Base-by-base conservation (phyloP, 2,888 invertebrate species). In the Saturnia japonica region DNA sequence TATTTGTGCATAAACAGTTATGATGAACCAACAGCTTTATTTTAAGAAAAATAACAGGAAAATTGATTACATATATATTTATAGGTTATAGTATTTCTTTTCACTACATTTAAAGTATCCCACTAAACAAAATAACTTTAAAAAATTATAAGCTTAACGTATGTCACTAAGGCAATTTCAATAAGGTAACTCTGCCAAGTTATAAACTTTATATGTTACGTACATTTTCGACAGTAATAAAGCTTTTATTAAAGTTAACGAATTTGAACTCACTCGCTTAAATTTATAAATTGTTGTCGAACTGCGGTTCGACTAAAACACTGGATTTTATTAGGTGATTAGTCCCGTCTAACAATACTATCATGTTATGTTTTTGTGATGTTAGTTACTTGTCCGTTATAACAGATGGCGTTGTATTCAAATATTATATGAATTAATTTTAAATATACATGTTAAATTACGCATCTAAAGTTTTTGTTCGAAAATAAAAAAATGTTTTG, bases 1-100 rank as follows among this genome's bases (percentile, higher is more conserved):
- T 68, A 71, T 79, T 75, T 64, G 40, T 64, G 34, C 64, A 64
- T 40, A 64, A 19, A 64, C 64, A n/a, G 19, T 8, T 11, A 54
- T 25, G 47, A 54, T 69, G 54, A 67, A 54, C 54, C 40, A 70
- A 67, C 70, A 68, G 51, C 62, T 62, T 62, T 22, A 54, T 54
- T 54, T 22, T 22, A 54, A 8, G 0, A 19, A 19, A 47, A 19
- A 19, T 19, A 34, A 4, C 34, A 34, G 34, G 6, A 2, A 34
- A 34, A 34, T 6, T 6, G 34, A 4, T n/a, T n/a, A n/a, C n/a
- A n/a, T 34, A 34, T 34, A 34, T 34, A 34, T 34, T 34, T 34
- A 34, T 6, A 34, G 6, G 34, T 34, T 34, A 34, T 34, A 34
- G 6, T 34, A n/a, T n/a, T n/a, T n/a, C n/a, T n/a, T n/a, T n/a